phyloP scores from a whole-genome alignment of 2,113 vertebrate species.

The Pelmatolapia mariae region DNA sequence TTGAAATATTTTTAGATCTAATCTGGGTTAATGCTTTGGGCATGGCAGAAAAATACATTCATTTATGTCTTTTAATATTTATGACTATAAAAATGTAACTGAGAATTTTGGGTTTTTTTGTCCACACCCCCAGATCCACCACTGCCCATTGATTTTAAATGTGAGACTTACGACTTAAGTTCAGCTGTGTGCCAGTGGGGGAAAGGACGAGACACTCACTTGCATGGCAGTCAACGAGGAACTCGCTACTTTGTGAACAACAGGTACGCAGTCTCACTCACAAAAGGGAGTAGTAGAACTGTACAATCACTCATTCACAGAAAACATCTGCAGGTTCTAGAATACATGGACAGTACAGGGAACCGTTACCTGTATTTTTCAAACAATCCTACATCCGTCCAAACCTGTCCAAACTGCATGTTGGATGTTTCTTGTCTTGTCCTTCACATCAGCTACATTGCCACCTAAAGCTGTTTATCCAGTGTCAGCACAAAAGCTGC shows the following conservation, averaged over 20 bases:
- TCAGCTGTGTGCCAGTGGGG: neutral
- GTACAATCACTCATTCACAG: neutral
- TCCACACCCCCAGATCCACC: constrained; percentile 61
- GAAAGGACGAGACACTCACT: neutral
- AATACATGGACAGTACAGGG: neutral
- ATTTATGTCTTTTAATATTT: neutral
- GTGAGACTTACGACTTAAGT: constrained; percentile 66
- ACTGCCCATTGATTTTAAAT: constrained; percentile 52
- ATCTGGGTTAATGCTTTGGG: neutral
- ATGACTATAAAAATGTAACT: neutral
- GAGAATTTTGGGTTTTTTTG: neutral
- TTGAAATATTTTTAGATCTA: neutral
- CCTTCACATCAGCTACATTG: neutral
- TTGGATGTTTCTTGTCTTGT: neutral
- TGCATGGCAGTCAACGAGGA: constrained; percentile 3
- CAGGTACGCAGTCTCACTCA: constrained; percentile 43
- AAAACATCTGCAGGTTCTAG: neutral
- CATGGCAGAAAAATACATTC: neutral
- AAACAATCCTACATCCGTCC: fast-evolving
- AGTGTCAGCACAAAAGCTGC: neutral
- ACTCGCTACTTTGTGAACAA: constrained; percentile 60
- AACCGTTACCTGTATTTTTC: neutral
- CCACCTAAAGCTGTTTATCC: neutral
- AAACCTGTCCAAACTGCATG: neutral
- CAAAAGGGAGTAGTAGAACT: neutral